These are phyloP conservation scores for Ammodytes dubius DNA, from an alignment of 2,113 vertebrate species.

Conservation along the genomic window DNA sequence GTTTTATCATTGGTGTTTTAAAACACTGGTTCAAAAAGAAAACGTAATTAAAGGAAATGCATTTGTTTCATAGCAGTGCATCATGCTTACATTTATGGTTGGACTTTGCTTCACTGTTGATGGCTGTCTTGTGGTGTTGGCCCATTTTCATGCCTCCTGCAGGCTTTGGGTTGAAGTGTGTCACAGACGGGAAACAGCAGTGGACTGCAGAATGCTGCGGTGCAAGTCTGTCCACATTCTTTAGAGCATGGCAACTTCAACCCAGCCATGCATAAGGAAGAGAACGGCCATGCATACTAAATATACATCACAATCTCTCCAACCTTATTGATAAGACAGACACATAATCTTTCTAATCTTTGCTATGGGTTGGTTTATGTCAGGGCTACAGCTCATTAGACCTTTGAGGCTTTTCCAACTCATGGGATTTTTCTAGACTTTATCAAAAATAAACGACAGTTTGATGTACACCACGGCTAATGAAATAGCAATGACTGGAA, in stretches of 20 bases:
- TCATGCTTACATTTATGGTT: not conserved
- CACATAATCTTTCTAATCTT: not conserved
- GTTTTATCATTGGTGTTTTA: not conserved
- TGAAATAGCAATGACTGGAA: slow-evolving; percentile 43
- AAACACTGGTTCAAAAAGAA: not conserved
- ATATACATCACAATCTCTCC: slow-evolving; percentile 45
- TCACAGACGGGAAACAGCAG: slow-evolving; percentile 34
- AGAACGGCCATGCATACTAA: slow-evolving; percentile 64
- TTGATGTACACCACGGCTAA: slow-evolving; percentile 20
- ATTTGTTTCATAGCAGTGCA: not conserved
- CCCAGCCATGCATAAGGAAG: slow-evolving; percentile 54
- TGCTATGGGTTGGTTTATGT: not conserved
- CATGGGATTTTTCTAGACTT: slow-evolving; percentile 1
- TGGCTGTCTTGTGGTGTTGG: not conserved
- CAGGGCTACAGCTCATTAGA: slow-evolving; percentile 17
- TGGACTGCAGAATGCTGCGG: slow-evolving; percentile 55
- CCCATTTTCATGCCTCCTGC: not conserved
- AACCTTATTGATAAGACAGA: slow-evolving; percentile 35
- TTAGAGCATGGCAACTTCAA: slow-evolving; percentile 33
- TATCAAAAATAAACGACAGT: slow-evolving; percentile 18
- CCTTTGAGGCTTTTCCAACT: slow-evolving; percentile 13
- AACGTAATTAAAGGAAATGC: not conserved
- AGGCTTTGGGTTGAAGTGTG: slow-evolving; percentile 30
- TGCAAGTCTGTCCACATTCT: slow-evolving; percentile 52
- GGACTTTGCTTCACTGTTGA: not conserved